phyloP scores from a whole-genome alignment of 2,888 invertebrate genomes.

The Zygaena filipendulae region DNA sequence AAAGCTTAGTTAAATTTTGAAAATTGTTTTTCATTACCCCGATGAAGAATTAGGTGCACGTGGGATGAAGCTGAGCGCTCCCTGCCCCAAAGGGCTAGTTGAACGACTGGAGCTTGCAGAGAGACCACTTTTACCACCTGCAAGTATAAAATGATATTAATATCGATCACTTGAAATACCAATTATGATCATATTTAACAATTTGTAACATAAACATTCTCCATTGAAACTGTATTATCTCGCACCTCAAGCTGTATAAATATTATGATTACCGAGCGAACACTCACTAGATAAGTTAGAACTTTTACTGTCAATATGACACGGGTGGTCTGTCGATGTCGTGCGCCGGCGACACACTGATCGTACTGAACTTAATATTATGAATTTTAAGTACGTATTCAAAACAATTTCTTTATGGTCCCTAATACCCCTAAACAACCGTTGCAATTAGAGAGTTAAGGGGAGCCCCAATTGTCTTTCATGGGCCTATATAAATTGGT shows the following conservation, averaged over 20 bases:
- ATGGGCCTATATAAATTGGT: slow-evolving; percentile 31
- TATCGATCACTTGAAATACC: too few species aligned
- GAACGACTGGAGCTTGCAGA: slow-evolving; percentile 72
- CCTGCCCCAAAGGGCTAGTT: slow-evolving; percentile 64
- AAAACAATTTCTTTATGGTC: slow-evolving; percentile 26
- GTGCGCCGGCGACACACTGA: slow-evolving; percentile 37
- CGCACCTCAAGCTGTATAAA: slow-evolving; percentile 30
- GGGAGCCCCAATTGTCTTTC: slow-evolving; percentile 27
- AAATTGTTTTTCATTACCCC: too few species aligned
- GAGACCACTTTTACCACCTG: slow-evolving; percentile 55
- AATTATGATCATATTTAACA: too few species aligned
- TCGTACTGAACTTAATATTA: slow-evolving; percentile 14
- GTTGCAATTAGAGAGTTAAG: slow-evolving; percentile 16
- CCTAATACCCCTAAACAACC: slow-evolving; percentile 25
- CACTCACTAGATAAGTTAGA: slow-evolving; percentile 30
- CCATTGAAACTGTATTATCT: slow-evolving; percentile 21
- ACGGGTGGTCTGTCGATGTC: slow-evolving; percentile 40
- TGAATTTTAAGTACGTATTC: slow-evolving; percentile 13
- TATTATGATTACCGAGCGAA: slow-evolving; percentile 29
- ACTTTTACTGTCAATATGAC: slow-evolving; percentile 33
- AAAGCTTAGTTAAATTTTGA: too few species aligned
- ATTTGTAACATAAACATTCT: too few species aligned
- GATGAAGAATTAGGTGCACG: slow-evolving; percentile 70
- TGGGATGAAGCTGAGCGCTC: slow-evolving; percentile 57
- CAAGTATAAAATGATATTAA: slow-evolving; percentile 23